Conservation (phyloP, 1,140 invertebrate genomes). For the Hyles vespertilio region DNA sequence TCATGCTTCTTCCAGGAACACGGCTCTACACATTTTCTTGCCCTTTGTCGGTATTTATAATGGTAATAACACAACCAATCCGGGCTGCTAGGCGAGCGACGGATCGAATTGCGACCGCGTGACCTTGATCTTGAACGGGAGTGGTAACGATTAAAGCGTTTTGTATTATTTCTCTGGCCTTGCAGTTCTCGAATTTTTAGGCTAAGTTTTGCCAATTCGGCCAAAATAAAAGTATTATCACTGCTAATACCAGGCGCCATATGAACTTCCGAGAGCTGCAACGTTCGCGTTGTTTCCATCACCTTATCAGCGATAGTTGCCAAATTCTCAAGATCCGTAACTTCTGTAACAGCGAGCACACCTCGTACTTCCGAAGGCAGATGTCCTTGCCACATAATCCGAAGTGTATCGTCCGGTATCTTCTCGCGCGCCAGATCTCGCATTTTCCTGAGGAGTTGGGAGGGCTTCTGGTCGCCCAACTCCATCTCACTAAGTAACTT, state of each 20-base stretch:
- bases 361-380: conserved; percentile 7
- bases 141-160: too few species aligned
- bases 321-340: conserved; percentile 15
- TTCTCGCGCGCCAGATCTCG: conserved; percentile 11
- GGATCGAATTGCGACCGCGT: not conserved
- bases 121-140: not conserved
- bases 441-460: not conserved
- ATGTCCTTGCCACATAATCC: conserved; percentile 14
- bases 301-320: conserved; percentile 22
- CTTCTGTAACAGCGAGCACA: conserved; percentile 10
- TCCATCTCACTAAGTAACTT: conserved; percentile 8
- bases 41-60: conserved; percentile 4
- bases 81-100: conserved; percentile 7
- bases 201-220: not conserved
- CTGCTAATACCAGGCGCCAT: not conserved
- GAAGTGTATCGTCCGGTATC: conserved; percentile 14
- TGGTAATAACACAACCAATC: conserved; percentile 16
- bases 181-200: not conserved
- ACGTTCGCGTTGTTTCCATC: not conserved
- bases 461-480: conserved; percentile 4
- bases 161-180: not conserved
- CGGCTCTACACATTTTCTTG: conserved; percentile 10
- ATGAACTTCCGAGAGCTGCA: not conserved
- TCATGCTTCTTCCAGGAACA: conserved; percentile 1
- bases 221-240: not conserved